Evolutionary conservation across 2,888 invertebrate species (phyloP), one percentile per base, ranked within the genome.

Genomic region (Cerastis leucographa): DNA sequence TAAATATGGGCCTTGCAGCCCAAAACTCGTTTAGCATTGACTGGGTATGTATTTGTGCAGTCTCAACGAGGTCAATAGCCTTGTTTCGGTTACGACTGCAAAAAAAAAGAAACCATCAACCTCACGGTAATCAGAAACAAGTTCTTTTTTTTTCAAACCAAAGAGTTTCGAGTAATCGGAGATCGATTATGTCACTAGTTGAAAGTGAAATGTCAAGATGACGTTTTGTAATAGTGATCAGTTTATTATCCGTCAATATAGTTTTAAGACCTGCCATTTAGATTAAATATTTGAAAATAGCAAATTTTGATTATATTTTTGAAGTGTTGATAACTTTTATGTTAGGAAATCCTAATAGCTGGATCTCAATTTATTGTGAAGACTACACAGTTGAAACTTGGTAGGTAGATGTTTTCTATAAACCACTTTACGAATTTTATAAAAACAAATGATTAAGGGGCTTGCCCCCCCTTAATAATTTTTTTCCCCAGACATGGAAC

Each of bases 31-130:
- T 71, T 19, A 56, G 25, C 66, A 79, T 74, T 75, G 85, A 44
- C 71, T 56, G 56, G 59, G 42, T 86, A 74, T 85, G 35, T 35
- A 35, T 64, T 70, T 59, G 11, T 78, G 85, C 74, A 85, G 70
- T 75, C 71, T 64, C 65, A 73, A 65, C 81, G 78, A 87, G 87
- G 81, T 87, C 81, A 85, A 74, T 73, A 59, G 78, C 87, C 85
- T 73, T 59, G 65, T 71, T 87, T 81, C 74, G 74, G 40, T 68
- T 69, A 65, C 78, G 70, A 74, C 56, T 68, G 85, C 74, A 81
- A 87, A 85, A 85, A 85, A 85, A 71, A 80, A 64, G 66, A 74
- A 82, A 85, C 25, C 59, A 71, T 25, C 72, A 71, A 73, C 70
- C 71, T 77, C 69, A 62, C 70, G 62, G 61, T 70, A 61, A 59